Evolutionary conservation across 2,113 vertebrate species (phyloP), one percentile per base, ranked within the genome.

Genomic region (Sylvia atricapilla): DNA sequence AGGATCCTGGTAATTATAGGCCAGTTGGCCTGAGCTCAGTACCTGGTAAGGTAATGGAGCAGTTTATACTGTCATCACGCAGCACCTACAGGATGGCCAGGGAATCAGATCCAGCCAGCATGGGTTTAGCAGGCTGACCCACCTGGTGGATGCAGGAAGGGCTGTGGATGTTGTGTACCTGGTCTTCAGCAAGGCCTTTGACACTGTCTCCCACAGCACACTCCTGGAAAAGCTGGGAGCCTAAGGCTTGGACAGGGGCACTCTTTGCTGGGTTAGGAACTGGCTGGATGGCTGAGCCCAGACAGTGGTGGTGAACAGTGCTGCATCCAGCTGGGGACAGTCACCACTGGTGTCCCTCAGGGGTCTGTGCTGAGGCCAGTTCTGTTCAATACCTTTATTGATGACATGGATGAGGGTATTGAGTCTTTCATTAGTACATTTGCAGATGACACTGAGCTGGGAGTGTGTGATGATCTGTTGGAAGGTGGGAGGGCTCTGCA

Each of bases 11-110:
- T 30, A 39, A 52, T 17, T 50, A 31, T 9, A 52, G 35, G 1
- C 20, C 4, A 3, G 27, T 39, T 2, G 9, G 68, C 27, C 49
- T 70, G 20, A 50, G 35, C 35, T 70, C 49, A 31, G 35, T 39
- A 30, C 19, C 10, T 0, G 1, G 47, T 9, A 52, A 22, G 35
- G 5, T 69, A 2, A 39, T 30, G 47, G 27, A 70, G 2, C 67
- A 70, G 27, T 16, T 52, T 9, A 30, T 17, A 6, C 1, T 30
- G 47, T 21, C 27, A 39, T 39, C 47, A 52, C 4, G 4, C 46
- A 22, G 13, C 19, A 22, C 7, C 4, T 22, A 22, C n/a, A 52
- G 27, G 47, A 23, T 13, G 47, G 47, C n/a, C 46, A 69, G 46
- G 25, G 6, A 37, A 19, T 49, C 46, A 49, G 24, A 28, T 46